Percentiles rank a stretch among this genome's conserved stretches.
phyloP scores from a whole-genome alignment of 2,888 invertebrate genomes.

The Deilephila elpenor region DNA sequence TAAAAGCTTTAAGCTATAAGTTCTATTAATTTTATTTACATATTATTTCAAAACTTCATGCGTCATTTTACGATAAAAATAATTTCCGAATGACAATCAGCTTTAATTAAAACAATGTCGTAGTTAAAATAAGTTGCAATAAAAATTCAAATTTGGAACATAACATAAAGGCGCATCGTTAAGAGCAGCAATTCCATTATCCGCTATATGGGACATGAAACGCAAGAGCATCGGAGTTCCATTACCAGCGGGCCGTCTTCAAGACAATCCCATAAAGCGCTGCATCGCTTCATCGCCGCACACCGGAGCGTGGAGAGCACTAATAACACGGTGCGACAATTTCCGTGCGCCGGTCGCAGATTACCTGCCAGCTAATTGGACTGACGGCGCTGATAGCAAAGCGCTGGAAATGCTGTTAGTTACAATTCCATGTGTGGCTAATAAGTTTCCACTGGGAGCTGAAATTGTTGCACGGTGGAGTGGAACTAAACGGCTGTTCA shows the following conservation, averaged over 20 bases:
- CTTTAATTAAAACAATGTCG: no score
- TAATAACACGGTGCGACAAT: conserved; percentile 55
- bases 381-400: conserved; percentile 50
- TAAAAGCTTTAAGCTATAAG: no score
- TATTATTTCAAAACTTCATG: no score
- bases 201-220: conserved; percentile 1
- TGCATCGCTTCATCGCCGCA: conserved; percentile 24
- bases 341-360: conserved; percentile 51
- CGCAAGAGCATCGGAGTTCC: conserved; percentile 15
- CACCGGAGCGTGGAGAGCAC: conserved; percentile 40
- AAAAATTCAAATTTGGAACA: not conserved
- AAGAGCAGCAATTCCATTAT: not conserved
- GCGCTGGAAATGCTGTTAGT: conserved; percentile 51
- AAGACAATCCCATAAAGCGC: conserved; percentile 22
- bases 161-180: not conserved
- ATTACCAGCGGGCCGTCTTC: conserved; percentile 12
- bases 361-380: conserved; percentile 57
- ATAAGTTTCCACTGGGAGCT: conserved; percentile 5
- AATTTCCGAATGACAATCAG: no score
- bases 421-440: conserved; percentile 37
- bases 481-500: conserved; percentile 8
- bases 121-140: no score
- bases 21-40: no score
- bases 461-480: not conserved
- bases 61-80: no score